Evolutionary conservation across 2,888 invertebrate genomes (phyloP).

Genomic region (Zaprionus bogoriensis): DNA sequence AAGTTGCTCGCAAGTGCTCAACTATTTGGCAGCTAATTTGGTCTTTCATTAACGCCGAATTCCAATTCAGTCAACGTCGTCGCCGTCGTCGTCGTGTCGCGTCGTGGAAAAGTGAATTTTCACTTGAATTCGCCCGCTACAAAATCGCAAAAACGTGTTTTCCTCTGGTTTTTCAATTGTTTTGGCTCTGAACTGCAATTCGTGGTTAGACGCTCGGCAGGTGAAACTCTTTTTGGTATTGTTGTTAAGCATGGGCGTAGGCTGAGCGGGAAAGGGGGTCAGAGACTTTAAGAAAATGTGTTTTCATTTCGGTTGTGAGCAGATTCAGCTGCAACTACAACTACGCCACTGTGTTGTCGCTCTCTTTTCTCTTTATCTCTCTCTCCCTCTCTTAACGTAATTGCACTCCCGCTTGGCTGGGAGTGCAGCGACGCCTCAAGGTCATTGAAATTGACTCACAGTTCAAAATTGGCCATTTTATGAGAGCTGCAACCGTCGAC

Average conservation of each 20-base stretch:
- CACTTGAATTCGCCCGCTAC: constrained; percentile 61
- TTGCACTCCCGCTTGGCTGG: constrained; percentile 29
- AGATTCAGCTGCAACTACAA: not conserved
- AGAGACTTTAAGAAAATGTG: no score
- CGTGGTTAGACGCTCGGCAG: constrained; percentile 54
- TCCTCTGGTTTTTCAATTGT: constrained; percentile 25
- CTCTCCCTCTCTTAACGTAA: constrained; percentile 9
- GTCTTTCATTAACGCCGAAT: constrained; percentile 52
- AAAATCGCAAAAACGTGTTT: constrained; percentile 63
- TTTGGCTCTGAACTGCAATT: constrained; percentile 41
- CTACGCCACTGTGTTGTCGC: not conserved
- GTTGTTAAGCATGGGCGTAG: not conserved
- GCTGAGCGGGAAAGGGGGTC: not conserved
- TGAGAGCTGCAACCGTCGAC: not conserved
- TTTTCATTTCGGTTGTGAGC: not conserved
- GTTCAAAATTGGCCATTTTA: constrained; percentile 21
- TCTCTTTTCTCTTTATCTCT: not conserved
- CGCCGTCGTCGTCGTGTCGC: not conserved
- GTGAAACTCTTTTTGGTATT: constrained; percentile 62
- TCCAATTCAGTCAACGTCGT: constrained; percentile 40
- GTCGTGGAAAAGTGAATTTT: constrained; percentile 54
- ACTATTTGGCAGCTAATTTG: constrained; percentile 45
- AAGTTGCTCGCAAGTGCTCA: constrained; percentile 15
- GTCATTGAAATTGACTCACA: constrained; percentile 68
- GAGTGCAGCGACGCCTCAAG: constrained; percentile 64